A percentile compares a stretch with the other conserved stretches of the same genome.
Evolutionary conservation across 2,888 invertebrate genomes (phyloP).

Genomic region (Drosophila anomelani): DNA sequence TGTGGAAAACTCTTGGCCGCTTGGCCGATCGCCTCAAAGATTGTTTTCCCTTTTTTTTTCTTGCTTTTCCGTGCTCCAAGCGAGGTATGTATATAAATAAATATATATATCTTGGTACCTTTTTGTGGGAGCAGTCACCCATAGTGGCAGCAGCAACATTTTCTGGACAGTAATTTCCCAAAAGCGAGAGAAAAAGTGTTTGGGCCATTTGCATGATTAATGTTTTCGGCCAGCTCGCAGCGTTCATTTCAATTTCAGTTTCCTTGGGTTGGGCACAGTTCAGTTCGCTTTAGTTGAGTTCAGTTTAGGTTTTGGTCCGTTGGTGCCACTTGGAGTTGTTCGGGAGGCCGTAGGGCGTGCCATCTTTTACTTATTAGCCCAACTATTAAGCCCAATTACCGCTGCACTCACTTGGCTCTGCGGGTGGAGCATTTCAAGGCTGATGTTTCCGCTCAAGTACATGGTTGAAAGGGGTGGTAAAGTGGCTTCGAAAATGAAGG

Average conservation of each 20-base stretch:
- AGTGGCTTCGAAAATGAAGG: not conserved
- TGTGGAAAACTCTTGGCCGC: conserved; percentile 74
- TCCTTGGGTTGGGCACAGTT: conserved; percentile 34
- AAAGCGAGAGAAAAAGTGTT: conserved; percentile 58
- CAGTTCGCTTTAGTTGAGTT: conserved; percentile 1
- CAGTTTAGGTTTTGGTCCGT: conserved; percentile 20
- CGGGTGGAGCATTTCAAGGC: conserved; percentile 46
- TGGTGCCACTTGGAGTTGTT: conserved; percentile 21
- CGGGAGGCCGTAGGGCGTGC: conserved; percentile 40
- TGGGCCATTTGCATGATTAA: conserved; percentile 77
- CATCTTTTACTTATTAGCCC: conserved; percentile 43
- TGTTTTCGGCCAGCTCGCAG: conserved; percentile 52
- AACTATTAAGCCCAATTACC: conserved; percentile 46
- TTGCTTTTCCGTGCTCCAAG: conserved; percentile 30
- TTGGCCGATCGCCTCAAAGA: conserved; percentile 61
- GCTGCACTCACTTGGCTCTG: conserved; percentile 25
- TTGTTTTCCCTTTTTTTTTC: conserved; percentile 75
- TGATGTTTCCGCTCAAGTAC: conserved; percentile 29
- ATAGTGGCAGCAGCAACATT: conserved; percentile 54
- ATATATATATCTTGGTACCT: conserved; percentile 19
- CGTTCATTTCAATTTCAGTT: conserved; percentile 39
- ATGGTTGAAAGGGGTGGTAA: not conserved
- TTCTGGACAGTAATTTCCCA: conserved; percentile 68
- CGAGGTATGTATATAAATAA: not conserved
- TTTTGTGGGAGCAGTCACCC: conserved; percentile 66